Evolutionary conservation across 2,888 invertebrate genomes (phyloP).

Genomic region (Eupithecia subumbrata): DNA sequence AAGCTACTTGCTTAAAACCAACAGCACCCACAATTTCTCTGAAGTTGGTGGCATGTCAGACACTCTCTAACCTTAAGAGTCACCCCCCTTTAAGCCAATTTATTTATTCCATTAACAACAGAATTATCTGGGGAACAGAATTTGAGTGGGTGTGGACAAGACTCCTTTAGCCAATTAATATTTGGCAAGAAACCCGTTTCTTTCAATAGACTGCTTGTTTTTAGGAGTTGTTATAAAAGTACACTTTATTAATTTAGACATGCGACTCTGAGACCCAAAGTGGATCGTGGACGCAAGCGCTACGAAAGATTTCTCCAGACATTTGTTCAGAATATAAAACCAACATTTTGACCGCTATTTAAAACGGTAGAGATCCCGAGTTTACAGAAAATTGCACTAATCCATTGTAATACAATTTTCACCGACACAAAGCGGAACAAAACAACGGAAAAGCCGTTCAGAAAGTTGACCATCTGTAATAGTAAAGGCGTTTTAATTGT

Average conservation of each 20-base stretch:
- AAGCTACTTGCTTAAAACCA: neutral
- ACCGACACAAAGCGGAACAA: conserved; percentile 3
- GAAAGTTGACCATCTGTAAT: conserved; percentile 24
- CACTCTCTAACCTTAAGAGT: neutral
- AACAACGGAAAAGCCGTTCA: conserved; percentile 10
- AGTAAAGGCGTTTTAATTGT: conserved; percentile 64
- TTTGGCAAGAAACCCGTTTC: neutral
- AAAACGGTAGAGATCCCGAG: neutral
- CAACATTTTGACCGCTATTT: neutral
- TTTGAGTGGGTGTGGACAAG: neutral
- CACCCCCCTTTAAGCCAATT: neutral
- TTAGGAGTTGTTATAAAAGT: neutral
- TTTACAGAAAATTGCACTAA: conserved; percentile 7
- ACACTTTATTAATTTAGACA: neutral
- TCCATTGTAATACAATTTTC: conserved; percentile 5
- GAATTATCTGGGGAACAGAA: neutral
- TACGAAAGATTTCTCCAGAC: neutral
- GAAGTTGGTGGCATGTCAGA: conserved; percentile 1
- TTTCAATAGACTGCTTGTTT: neutral
- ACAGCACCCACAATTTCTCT: neutral
- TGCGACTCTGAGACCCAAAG: neutral
- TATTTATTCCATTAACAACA: conserved; percentile 1
- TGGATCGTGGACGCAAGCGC: neutral
- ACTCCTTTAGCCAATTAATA: neutral
- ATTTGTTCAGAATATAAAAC: neutral